These are phyloP conservation scores for Notarius quadriscutis DNA, from an alignment of 2,113 vertebrate species.

Conservation along the genomic window DNA sequence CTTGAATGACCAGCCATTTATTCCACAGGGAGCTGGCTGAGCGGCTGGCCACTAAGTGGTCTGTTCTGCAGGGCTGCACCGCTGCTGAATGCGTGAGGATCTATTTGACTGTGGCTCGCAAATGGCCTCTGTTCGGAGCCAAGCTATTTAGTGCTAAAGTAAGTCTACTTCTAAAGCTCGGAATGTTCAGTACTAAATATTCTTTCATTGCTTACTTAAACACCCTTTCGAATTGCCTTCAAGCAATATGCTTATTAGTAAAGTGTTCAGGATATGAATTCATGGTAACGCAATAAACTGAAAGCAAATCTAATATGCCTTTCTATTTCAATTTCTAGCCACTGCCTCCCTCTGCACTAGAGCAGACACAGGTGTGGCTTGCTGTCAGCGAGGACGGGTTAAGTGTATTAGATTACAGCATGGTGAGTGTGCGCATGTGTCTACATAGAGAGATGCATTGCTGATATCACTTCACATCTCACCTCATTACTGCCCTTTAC, in stretches of 20 bases:
- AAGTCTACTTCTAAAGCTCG: conserved; percentile 22
- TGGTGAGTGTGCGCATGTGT: conserved; percentile 70
- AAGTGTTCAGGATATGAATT: not conserved
- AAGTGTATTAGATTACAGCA: conserved; percentile 81
- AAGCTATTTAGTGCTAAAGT: conserved; percentile 87
- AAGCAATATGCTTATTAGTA: not conserved
- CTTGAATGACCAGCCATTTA: not conserved
- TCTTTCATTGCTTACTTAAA: not conserved
- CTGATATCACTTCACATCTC: conserved; percentile 1
- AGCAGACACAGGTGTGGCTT: conserved; percentile 81
- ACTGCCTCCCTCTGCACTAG: conserved; percentile 72
- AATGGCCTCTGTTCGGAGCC: conserved; percentile 86
- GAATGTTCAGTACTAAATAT: not conserved
- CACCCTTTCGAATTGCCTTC: not conserved
- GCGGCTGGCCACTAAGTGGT: conserved; percentile 80
- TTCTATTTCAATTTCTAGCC: conserved; percentile 68
- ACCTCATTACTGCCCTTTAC: conserved; percentile 12
- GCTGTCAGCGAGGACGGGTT: conserved; percentile 87
- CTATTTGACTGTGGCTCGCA: conserved; percentile 84
- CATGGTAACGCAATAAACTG: not conserved
- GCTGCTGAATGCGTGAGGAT: conserved; percentile 82
- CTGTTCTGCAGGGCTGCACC: conserved; percentile 79
- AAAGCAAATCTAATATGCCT: not conserved
- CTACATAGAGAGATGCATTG: not conserved
- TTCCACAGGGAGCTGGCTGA: conserved; percentile 77